Evolutionary conservation across 2,888 invertebrate genomes (phyloP).

Genomic region (Pherbina coryleti): DNA sequence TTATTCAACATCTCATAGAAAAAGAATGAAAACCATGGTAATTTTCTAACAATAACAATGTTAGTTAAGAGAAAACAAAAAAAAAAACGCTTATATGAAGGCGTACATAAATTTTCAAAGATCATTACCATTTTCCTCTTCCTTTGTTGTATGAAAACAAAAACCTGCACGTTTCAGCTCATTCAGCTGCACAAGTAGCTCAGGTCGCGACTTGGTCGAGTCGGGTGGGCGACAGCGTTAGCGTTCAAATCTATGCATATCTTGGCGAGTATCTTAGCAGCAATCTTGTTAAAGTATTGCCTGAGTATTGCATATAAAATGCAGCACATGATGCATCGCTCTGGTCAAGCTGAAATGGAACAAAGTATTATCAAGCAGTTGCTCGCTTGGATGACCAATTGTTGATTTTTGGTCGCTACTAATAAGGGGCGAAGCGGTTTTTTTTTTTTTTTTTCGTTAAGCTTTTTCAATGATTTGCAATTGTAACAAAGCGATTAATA

Average conservation of each 20-base stretch:
- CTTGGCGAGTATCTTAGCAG: conserved; percentile 3
- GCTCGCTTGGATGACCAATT: not conserved
- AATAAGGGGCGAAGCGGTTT: not conserved
- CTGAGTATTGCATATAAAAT: conserved; percentile 7
- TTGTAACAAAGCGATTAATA: conserved; percentile 40
- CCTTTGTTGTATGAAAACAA: too few relatives aligned
- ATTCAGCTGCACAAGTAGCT: not conserved
- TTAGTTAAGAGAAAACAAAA: too few relatives aligned
- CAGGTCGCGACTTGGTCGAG: not conserved
- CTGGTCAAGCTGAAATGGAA: not conserved
- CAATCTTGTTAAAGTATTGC: conserved; percentile 40
- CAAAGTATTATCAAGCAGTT: not conserved
- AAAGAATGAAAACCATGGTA: too few relatives aligned
- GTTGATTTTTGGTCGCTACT: not conserved
- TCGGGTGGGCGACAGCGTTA: not conserved
- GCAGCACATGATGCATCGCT: not conserved
- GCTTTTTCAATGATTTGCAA: not conserved
- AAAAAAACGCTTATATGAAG: too few relatives aligned
- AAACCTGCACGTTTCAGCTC: too few relatives aligned
- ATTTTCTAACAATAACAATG: too few relatives aligned
- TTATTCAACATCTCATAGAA: too few relatives aligned
- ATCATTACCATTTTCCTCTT: too few relatives aligned
- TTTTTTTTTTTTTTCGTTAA: not conserved
- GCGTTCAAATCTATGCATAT: conserved; percentile 1
- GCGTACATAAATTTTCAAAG: too few relatives aligned